phyloP scores from a whole-genome alignment of 2,888 invertebrate species.

The Biston stratarius region DNA sequence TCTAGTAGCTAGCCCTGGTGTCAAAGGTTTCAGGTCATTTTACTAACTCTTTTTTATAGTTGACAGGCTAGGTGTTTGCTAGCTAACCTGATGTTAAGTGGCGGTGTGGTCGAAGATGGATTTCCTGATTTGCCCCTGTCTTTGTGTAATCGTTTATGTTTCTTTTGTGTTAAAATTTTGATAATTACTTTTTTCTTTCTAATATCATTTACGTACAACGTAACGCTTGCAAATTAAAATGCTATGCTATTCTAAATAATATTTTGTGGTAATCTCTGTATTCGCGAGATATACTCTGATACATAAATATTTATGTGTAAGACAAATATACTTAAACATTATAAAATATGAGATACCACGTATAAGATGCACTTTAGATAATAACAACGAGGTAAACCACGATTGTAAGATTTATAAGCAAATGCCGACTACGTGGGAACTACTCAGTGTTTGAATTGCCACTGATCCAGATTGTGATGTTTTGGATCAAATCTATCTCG shows the following conservation, averaged over 20 bases:
- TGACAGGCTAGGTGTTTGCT: too few relatives aligned
- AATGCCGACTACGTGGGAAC: background rate
- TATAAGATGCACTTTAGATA: background rate
- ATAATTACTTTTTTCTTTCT: too few relatives aligned
- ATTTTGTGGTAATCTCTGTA: too few relatives aligned
- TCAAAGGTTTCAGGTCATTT: background rate
- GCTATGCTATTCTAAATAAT: too few relatives aligned
- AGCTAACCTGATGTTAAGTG: too few relatives aligned
- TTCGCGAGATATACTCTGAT: background rate
- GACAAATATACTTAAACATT: background rate
- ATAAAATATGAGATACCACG: background rate
- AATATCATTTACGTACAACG: too few relatives aligned
- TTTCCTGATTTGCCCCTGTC: background rate
- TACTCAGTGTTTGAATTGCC: background rate
- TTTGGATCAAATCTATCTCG: background rate
- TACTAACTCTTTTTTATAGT: too few relatives aligned
- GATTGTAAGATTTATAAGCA: background rate
- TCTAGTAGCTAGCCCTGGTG: slow-evolving; percentile 20
- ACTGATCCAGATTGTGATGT: background rate
- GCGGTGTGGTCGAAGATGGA: too few relatives aligned
- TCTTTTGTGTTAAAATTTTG: too few relatives aligned
- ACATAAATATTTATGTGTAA: background rate
- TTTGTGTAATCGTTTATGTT: too few relatives aligned
- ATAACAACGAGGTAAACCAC: background rate
- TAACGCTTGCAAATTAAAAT: too few relatives aligned